Percentiles rank a stretch among this genome's conserved stretches.
These are phyloP conservation scores for Circaetus cinerascens DNA, from an alignment of 2,113 vertebrate genomes.

Conservation along the genomic window DNA sequence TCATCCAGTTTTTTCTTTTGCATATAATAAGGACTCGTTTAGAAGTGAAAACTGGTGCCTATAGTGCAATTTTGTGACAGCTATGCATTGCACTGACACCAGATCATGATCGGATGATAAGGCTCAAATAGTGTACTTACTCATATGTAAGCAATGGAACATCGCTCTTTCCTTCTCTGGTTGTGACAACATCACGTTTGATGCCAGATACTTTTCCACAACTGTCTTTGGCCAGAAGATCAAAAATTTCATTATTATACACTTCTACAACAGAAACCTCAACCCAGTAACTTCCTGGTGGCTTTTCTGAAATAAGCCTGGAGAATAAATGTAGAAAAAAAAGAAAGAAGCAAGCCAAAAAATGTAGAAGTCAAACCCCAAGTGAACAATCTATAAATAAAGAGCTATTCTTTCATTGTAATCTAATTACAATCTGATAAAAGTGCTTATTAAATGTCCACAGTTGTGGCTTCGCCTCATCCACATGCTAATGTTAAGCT, in stretches of 20 bases:
- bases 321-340: not conserved
- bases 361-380: not conserved
- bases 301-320: constrained; percentile 83
- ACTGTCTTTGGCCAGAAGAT: constrained; percentile 81
- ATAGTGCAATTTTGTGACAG: not conserved
- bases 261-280: constrained; percentile 85
- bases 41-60: not conserved
- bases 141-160: constrained; percentile 64
- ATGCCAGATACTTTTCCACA: constrained; percentile 18
- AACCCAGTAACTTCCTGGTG: constrained; percentile 67
- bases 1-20: not conserved
- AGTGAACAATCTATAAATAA: not conserved
- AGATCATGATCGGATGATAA: not conserved
- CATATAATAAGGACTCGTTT: not conserved
- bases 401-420: not conserved
- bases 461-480: not conserved
- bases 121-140: constrained; percentile 67
- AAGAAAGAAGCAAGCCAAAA: not conserved
- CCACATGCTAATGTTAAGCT: not conserved
- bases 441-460: not conserved
- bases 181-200: constrained; percentile 75
- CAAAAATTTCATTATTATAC: constrained; percentile 85
- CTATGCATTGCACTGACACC: not conserved
- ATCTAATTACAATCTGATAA: not conserved
- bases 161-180: constrained; percentile 72